phyloP scores from a whole-genome alignment of 1,140 invertebrate genomes.

The Pectinophora gossypiella region DNA sequence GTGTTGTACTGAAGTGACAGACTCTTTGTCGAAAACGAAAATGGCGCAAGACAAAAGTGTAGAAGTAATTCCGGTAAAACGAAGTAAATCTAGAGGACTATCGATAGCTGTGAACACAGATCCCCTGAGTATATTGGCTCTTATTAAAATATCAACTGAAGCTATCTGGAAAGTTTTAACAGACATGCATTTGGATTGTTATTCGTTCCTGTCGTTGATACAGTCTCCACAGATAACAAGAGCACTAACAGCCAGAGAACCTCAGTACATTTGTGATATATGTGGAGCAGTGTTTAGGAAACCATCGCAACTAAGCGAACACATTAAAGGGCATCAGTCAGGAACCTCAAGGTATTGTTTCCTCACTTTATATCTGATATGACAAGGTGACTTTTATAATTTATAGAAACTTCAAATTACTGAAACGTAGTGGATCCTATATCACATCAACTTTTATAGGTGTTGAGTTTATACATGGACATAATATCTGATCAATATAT shows the following conservation, averaged over 20 bases:
- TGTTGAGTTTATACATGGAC: too few species aligned
- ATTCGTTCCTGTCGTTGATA: constrained; percentile 8
- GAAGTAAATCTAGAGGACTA: constrained; percentile 18
- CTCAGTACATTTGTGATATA: constrained; percentile 36
- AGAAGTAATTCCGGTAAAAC: not conserved
- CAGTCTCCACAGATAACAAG: not conserved
- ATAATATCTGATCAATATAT: too few species aligned
- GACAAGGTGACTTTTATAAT: too few species aligned
- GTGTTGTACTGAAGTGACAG: constrained; percentile 37
- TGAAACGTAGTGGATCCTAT: too few species aligned
- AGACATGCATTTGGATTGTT: constrained; percentile 37
- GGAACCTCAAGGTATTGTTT: constrained; percentile 10
- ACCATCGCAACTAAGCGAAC: constrained; percentile 44
- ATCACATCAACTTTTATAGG: too few species aligned
- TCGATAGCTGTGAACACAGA: constrained; percentile 58
- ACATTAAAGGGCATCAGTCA: constrained; percentile 44
- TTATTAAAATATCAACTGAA: constrained; percentile 46
- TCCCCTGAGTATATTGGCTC: constrained; percentile 39
- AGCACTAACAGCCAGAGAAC: not conserved
- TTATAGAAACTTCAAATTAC: too few species aligned
- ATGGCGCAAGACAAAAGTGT: not conserved
- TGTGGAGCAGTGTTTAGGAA: constrained; percentile 43
- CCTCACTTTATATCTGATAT: too few species aligned
- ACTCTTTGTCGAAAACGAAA: constrained; percentile 29
- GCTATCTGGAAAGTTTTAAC: constrained; percentile 39